Conservation (phyloP, 2,797 vertebrate genomes). For the Amniataba percoides region DNA sequence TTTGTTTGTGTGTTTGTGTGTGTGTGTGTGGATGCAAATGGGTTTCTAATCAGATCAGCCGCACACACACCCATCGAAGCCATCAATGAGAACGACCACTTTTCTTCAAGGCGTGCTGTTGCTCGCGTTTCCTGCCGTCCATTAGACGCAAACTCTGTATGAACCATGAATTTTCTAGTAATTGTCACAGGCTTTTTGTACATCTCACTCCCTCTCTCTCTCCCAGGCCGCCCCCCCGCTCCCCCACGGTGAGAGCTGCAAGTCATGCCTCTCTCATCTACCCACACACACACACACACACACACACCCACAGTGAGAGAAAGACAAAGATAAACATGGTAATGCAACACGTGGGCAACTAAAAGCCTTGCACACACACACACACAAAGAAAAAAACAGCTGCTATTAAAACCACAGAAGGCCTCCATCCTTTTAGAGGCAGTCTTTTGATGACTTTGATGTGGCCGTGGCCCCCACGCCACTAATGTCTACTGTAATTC, state of each 20-base stretch:
- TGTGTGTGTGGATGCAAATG: not conserved
- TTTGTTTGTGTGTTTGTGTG: not conserved
- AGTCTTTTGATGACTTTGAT: conserved; percentile 82
- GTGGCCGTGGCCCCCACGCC: conserved; percentile 55
- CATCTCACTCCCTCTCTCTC: conserved; percentile 22
- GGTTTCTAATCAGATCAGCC: conserved; percentile 18
- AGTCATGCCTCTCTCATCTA: conserved; percentile 33
- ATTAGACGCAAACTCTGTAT: conserved; percentile 39
- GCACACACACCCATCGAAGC: not conserved
- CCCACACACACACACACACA: conserved; percentile 29
- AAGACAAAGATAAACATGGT: conserved; percentile 64
- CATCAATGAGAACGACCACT: not conserved
- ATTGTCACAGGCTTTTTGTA: conserved; percentile 59
- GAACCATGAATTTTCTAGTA: conserved; percentile 45
- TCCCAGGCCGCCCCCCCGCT: not conserved
- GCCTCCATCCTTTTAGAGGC: conserved; percentile 65
- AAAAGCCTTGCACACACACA: conserved; percentile 64
- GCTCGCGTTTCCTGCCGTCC: conserved; percentile 15
- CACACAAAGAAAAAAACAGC: conserved; percentile 56
- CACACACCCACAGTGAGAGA: conserved; percentile 29
- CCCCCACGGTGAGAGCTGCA: conserved; percentile 34
- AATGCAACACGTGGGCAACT: conserved; percentile 72
- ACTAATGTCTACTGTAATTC: conserved; percentile 78
- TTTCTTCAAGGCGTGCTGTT: not conserved
- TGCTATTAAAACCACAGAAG: conserved; percentile 74